Conservation (phyloP, 2,113 vertebrate genomes). For the Psophia crepitans region DNA sequence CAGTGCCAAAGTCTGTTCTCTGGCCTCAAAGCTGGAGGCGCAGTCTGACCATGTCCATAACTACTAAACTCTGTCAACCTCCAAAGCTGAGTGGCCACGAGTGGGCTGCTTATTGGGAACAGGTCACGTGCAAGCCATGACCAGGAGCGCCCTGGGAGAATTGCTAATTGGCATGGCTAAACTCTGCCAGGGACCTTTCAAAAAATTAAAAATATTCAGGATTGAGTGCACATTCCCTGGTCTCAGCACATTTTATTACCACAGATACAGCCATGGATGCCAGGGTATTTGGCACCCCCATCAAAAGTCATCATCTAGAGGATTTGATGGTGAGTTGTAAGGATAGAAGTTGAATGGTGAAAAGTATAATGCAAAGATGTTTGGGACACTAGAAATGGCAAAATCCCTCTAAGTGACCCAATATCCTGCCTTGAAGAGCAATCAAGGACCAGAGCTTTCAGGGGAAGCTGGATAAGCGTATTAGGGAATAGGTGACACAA, state of each 20-base stretch:
- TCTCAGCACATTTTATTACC: neutral
- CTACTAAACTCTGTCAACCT: neutral
- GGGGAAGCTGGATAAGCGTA: neutral
- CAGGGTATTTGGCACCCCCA: neutral
- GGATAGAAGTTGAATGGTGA: neutral
- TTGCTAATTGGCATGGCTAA: neutral
- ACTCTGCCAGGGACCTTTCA: neutral
- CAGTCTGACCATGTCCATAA: neutral
- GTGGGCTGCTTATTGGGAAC: neutral
- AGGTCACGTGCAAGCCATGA: accelerated
- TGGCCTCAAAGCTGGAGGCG: neutral
- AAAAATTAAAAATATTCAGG: neutral
- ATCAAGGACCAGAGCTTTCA: neutral
- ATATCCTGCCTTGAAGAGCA: neutral
- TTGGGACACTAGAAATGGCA: neutral
- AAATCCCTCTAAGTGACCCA: neutral
- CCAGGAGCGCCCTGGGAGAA: neutral
- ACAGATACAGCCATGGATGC: neutral
- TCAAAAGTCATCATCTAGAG: neutral
- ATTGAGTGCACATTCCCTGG: neutral
- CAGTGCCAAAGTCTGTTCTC: neutral
- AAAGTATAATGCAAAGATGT: neutral
- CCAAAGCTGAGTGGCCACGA: neutral
- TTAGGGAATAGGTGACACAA: neutral
- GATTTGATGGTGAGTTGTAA: neutral